Evolutionary conservation across 2,888 invertebrate genomes (phyloP).

Genomic region (Hirtodrosophila confusa): DNA sequence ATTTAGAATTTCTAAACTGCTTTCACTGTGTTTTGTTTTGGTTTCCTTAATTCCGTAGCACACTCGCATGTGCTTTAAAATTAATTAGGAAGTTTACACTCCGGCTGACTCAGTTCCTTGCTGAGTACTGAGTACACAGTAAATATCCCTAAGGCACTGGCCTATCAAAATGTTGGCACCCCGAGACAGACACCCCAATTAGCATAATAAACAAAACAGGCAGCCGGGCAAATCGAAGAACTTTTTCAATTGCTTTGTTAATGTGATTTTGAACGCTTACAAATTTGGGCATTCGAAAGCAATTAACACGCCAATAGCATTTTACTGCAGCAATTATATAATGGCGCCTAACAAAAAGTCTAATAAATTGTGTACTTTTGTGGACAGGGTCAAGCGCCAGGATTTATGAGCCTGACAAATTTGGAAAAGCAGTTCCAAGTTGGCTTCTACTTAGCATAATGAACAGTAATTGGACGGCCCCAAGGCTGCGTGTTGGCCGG

Average conservation of each 20-base stretch:
- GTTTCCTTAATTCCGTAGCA: no score
- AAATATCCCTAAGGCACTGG: not conserved
- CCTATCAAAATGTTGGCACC: not conserved
- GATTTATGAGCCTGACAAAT: constrained; percentile 34
- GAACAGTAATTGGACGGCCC: constrained; percentile 46
- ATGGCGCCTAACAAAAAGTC: constrained; percentile 9
- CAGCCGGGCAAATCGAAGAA: constrained; percentile 30
- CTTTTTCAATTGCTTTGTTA: constrained; percentile 52
- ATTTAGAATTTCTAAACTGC: no score
- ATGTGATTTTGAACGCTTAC: constrained; percentile 60
- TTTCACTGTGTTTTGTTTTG: no score
- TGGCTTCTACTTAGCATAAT: constrained; percentile 56
- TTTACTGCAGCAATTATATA: constrained; percentile 10
- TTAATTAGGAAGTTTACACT: no score
- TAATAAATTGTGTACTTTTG: constrained; percentile 57
- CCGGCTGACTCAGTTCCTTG: not conserved
- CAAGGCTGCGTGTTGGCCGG: constrained; percentile 38
- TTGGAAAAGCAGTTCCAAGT: constrained; percentile 22
- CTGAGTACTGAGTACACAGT: not conserved
- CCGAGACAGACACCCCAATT: constrained; percentile 39
- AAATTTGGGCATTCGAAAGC: constrained; percentile 55
- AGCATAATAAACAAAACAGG: constrained; percentile 51
- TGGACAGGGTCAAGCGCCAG: constrained; percentile 6
- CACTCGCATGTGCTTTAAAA: no score
- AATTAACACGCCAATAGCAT: constrained; percentile 51